Base-by-base conservation (phyloP, 1,140 invertebrate species). In the Popillia japonica region DNA sequence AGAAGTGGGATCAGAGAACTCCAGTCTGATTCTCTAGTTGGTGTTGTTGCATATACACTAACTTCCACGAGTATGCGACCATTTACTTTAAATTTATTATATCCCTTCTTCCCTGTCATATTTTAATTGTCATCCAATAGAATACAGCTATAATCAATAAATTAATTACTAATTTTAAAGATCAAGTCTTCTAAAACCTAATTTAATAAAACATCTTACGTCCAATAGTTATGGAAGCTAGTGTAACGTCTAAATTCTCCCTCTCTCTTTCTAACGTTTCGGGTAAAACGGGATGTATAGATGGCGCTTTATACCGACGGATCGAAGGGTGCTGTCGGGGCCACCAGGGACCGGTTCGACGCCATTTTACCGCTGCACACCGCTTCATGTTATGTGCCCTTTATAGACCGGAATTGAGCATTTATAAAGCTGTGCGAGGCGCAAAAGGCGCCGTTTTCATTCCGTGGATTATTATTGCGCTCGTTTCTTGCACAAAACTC, bases 381-480 rank as follows among this genome's bases (percentile, higher is more conserved):
- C 61, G 61, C 61, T 83, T 82, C 80, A 84, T 83, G 83, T 85
- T 85, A 85, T 84, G 84, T 83, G 80, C 81, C 84, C 82, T 83
- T 85, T 85, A 84, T 84, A 83, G 80, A 83, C 83, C 83, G 78
- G 79, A 84, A 84, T 83, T 80, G 83, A 81, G 77, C 83, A 79
- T 84, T 84, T 85, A 85, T 84, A 83, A 81, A 84, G 80, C 82
- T 79, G 80, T 81, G 81, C 81, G 83, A 81, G 79, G 80, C 80
- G 81, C 76, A 83, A 84, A 84, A 82, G 83, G 81, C 80, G 79
- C 82, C 81, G 81, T 85, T 84, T 84, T 84, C 82, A 83, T 85
- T 84, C 79, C 81, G 76, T 77, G 72, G 80, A 84, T 83, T 83
- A 84, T 83, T 83, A 84, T 84, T 83, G 80, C 80, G 48, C 79